Evolutionary conservation across 2,888 invertebrate genomes (phyloP), one percentile per base, ranked within the genome.

Genomic region (Drosophila colorata): DNA sequence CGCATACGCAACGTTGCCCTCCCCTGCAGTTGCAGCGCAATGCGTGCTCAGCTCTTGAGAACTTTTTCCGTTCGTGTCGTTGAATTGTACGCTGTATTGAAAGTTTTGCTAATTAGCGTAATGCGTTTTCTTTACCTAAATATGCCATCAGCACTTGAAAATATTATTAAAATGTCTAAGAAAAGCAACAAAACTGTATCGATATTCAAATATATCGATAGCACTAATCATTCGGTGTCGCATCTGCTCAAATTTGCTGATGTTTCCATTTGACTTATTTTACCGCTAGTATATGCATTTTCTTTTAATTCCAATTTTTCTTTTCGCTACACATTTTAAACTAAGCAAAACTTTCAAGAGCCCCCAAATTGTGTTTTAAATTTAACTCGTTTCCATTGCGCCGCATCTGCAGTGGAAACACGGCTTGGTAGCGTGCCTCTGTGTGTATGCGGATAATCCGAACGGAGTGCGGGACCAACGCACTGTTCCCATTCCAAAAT

Each of bases 131-230:
- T 64, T 41, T 44, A 70, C 48, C 55, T 56, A 52, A 70, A 70
- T 33, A 33, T 81, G 71, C 81, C 78, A 83, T 90, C 90, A 90
- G 90, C 90, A 90, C 90, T 90, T 91, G 90, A 91, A 90, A 90
- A 80, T 72, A 44, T 44, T 65, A 69, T 55, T 61, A 25, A 57
- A 72, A 71, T 74, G 66, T 70, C 16, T 63, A 67, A 44, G 44
- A 28, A 3, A 6, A 16, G 23, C 18, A 28, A 69, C 28, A 14
- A 16, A 41, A 55, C 33, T 49, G 46, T 58, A 40, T 69, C 60
- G 59, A 74, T 66, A 51, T 40, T 35, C 2, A 38, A 40, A 28
- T 40, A 16, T 57, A 61, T 76, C 68, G 66, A 61, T 65, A 65
- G 40, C 49, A 61, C 38, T 37, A 16, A 38, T 48, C 41, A 68